phyloP scores from a whole-genome alignment of 2,888 invertebrate species.

The Polymixis lichenea region DNA sequence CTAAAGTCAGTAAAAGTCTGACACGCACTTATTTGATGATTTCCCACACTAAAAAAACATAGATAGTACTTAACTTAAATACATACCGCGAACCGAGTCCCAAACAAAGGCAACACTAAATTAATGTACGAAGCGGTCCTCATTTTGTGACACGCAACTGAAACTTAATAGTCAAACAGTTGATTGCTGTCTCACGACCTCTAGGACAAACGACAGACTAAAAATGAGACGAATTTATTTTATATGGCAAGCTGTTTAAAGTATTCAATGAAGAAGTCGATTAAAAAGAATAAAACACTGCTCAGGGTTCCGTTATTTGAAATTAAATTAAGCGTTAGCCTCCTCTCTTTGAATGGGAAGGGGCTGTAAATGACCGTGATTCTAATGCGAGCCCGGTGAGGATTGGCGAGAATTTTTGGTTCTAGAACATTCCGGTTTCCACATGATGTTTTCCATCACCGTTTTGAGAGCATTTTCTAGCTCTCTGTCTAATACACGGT shows the following conservation, averaged over 20 bases:
- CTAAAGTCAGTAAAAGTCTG: too few relatives aligned
- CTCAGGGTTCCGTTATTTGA: neutral
- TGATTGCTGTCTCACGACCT: constrained; percentile 31
- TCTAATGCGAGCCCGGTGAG: too few relatives aligned
- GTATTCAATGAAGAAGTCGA: neutral
- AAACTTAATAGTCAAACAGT: constrained; percentile 21
- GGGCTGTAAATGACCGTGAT: neutral
- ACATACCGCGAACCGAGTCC: neutral
- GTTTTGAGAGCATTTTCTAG: too few relatives aligned
- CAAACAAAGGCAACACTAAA: constrained; percentile 29
- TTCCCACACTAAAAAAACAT: too few relatives aligned
- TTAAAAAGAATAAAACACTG: neutral
- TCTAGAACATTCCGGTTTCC: too few relatives aligned
- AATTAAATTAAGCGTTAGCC: neutral
- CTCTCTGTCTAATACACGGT: too few relatives aligned
- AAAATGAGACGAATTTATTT: constrained; percentile 18
- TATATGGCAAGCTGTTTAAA: neutral
- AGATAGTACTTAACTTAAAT: neutral
- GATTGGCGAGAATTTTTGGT: too few relatives aligned
- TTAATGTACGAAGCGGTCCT: constrained; percentile 39
- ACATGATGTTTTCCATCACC: too few relatives aligned
- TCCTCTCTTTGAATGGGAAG: neutral
- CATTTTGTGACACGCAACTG: constrained; percentile 39
- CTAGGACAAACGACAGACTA: constrained; percentile 1
- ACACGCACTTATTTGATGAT: too few relatives aligned